Evolutionary conservation across 92 coral and sea anemone species (phyloP).

Genomic region (Parazoanthus darwini): DNA sequence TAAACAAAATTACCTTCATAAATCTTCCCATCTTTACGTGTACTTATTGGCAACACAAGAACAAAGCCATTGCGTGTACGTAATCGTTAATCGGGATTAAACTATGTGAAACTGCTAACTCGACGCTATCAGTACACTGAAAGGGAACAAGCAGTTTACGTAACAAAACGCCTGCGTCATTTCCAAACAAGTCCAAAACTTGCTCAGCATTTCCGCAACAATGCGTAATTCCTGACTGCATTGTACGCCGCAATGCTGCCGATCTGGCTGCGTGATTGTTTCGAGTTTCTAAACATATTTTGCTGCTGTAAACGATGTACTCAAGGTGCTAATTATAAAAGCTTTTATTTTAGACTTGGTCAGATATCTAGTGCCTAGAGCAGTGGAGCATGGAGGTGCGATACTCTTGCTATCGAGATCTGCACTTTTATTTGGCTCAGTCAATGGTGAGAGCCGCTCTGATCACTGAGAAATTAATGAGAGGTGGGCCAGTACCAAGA

Average conservation of each 20-base stretch:
- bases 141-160: neutral
- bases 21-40: neutral
- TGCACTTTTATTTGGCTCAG: no score
- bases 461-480: no score
- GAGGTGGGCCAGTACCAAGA: no score
- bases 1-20: neutral
- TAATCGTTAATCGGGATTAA: no score
- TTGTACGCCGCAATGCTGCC: neutral
- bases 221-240: neutral
- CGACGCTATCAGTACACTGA: neutral
- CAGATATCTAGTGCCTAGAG: neutral
- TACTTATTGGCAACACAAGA: neutral
- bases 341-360: neutral
- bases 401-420: no score
- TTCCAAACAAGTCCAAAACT: neutral
- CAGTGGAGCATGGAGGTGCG: neutral
- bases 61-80: no score
- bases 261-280: neutral
- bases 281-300: no score
- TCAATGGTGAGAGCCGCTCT: no score
- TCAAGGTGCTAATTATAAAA: neutral
- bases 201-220: neutral
- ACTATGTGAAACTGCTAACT: neutral
- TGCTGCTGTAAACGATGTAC: neutral
- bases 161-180: conserved; percentile 3